Base-by-base conservation (phyloP, 2,888 invertebrate genomes). In the Nineta flava region DNA sequence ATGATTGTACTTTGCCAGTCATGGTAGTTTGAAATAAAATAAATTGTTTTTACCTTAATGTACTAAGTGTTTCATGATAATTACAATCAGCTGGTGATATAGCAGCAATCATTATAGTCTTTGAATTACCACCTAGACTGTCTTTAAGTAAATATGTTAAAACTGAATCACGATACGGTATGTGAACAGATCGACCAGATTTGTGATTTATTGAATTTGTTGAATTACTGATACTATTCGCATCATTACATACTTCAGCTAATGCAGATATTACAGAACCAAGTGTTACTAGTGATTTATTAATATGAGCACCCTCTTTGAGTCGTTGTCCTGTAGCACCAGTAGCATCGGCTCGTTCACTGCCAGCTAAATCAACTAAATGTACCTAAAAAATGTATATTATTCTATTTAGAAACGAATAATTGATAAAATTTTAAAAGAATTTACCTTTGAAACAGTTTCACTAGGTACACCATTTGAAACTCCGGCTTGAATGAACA, bases 81-180 rank as follows among this genome's bases (percentile, higher is more conserved):
- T 91, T 90, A 61, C 84, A 84, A 66, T 88, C 88, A 49, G 67
- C 66, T 12, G 66, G 65, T 64, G 77, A 77, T 52, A 82, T 80
- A 16, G 85, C 86, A 21, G 90, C 90, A 53, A 91, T 87, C 90
- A 91, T 91, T 54, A 90, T 87, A 0, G 91, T 91, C 65, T 90
- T 90, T 10, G 88, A 87, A 68, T 91, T 91, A 1, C 91, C 90
- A 1, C 91, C 91, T 47, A 91, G 71, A 53, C 87, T 87, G 61
- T 91, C 91, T 64, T 88, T 90, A 7, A 91, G 72, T 50, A 91
- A 68, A 88, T 90, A 90, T 3, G 91, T 91, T 12, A 91, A 74
- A 47, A 87, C 87, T 0, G 90, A 90, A 68, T 91, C 87, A 7
- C 91, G 73, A 67, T 91, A 91, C 3, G 90, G 90, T 57, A 91